Conservation (phyloP, 2,113 vertebrate species). For the Myanophis thanlyinensis region DNA sequence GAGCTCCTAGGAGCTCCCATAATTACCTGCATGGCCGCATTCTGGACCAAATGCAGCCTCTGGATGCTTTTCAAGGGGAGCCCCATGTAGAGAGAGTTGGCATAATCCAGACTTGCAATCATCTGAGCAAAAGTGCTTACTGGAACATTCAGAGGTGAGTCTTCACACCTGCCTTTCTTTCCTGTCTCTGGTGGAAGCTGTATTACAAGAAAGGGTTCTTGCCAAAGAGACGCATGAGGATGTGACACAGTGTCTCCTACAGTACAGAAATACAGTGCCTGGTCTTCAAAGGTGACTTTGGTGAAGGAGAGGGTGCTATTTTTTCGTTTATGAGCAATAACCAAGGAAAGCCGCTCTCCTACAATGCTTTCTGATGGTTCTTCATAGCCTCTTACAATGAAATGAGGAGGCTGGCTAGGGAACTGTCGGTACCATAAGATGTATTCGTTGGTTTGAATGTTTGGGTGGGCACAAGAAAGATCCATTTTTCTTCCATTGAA, state of each 20-base stretch:
- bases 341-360: not conserved
- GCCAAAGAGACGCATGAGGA: not conserved
- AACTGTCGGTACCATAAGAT: not conserved
- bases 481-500: not conserved
- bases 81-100: too few species aligned
- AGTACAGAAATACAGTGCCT: constrained; percentile 9
- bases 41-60: too few species aligned
- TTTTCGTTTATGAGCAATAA: not conserved
- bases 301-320: not conserved
- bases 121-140: too few species aligned
- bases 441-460: fast-evolving
- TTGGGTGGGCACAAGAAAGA: not conserved
- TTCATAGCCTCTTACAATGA: not conserved
- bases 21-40: too few species aligned
- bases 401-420: not conserved
- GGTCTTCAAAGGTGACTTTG: not conserved
- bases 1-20: too few species aligned
- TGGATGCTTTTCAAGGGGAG: too few species aligned
- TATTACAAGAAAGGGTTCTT: not conserved
- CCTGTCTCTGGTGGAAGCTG: too few species aligned
- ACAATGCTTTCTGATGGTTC: fast-evolving
- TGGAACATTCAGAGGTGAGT: too few species aligned
- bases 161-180: too few species aligned
- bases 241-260: constrained; percentile 15
- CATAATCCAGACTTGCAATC: too few species aligned